Base-by-base conservation (phyloP, 2,113 vertebrate species). In the Hypocryptadius cinnamomeus region DNA sequence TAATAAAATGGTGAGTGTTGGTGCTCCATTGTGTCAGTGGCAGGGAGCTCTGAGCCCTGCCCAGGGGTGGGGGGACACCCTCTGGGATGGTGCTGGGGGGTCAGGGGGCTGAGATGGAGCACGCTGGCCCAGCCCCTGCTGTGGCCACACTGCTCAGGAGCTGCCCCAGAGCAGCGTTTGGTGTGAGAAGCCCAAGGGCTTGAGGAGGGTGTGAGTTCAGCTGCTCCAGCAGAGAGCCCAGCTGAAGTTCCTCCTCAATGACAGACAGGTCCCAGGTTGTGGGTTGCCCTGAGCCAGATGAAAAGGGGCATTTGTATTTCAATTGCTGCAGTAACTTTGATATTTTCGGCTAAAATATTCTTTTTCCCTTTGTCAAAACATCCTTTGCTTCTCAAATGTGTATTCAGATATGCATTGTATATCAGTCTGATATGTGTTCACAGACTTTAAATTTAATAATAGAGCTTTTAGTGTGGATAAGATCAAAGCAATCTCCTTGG, bases 1-100 rank as follows among this genome's bases (percentile, higher is more conserved):
- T 98, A 99, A 99, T 98, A 99, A 99, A 98, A 99, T 99, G 99
- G 99, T 99, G 98, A 99, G 99, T 99, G 72, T 0, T 35, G 35
- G 98, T 86, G 80, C 60, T 42, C 6, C 42, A 7, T 42, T 0
- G 3, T 28, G 6, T 6, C 0, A 10, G 37, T 19, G 90, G 37
- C 78, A 59, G 57, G 1, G 19, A 44, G 33, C 42, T 25, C 42
- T 70, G n/a, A 1, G 15, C 50, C 6, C 0, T 45, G 72, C 53
- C 44, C 4, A 2, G 65, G 73, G 27, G 2, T 4, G 21, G 33
- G 7, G 61, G 91, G 44, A 45, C 42, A 17, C 0, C 11, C 60
- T 39, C 42, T 6, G 2, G 10, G n/a, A 31, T 15, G 33, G 28
- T 59, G 56, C 24, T 13, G 42, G n/a, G n/a, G 14, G 31, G 18